These are phyloP conservation scores for Chiridota heheva DNA, from an alignment of 35 echinoderm and acorn worm genomes.

Conservation along the genomic window DNA sequence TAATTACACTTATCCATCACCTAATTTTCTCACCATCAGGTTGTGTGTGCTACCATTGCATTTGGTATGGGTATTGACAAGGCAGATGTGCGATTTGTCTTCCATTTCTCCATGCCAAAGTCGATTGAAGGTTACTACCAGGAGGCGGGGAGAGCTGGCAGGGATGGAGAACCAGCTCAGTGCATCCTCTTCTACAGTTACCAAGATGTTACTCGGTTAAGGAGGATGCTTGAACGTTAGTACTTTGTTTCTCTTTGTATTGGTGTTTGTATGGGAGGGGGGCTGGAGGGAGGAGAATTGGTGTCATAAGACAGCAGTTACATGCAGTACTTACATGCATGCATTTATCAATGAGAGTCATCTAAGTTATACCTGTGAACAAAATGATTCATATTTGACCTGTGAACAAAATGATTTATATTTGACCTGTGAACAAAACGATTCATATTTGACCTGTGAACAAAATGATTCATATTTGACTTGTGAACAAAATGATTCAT, in stretches of 20 bases:
- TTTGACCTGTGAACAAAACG: too few relatives aligned
- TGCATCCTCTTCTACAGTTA: constrained; percentile 88
- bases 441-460: too few relatives aligned
- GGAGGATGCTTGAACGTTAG: constrained; percentile 79
- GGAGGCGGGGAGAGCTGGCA: constrained; percentile 82
- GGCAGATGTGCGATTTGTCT: constrained; percentile 86
- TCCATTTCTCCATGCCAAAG: constrained; percentile 92
- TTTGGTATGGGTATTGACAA: constrained; percentile 99
- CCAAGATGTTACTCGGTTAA: constrained; percentile 73
- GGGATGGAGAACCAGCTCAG: constrained; percentile 78
- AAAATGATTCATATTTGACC: too few relatives aligned
- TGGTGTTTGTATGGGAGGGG: not conserved
- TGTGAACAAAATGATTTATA: too few relatives aligned
- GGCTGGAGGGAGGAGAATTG: not conserved
- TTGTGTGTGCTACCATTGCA: constrained; percentile 96
- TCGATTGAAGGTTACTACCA: constrained; percentile 97
- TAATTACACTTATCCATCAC: too few relatives aligned
- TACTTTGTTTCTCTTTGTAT: not conserved
- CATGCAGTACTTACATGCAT: too few relatives aligned
- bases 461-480: too few relatives aligned
- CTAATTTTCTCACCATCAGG: too few relatives aligned
- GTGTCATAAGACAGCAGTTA: too few relatives aligned
- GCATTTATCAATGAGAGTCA: too few relatives aligned
- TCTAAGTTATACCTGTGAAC: too few relatives aligned
- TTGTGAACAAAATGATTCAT: too few relatives aligned